Evolutionary conservation across 2,797 vertebrate genomes (phyloP).

Genomic region (Pseudochaenichthys georgianus): DNA sequence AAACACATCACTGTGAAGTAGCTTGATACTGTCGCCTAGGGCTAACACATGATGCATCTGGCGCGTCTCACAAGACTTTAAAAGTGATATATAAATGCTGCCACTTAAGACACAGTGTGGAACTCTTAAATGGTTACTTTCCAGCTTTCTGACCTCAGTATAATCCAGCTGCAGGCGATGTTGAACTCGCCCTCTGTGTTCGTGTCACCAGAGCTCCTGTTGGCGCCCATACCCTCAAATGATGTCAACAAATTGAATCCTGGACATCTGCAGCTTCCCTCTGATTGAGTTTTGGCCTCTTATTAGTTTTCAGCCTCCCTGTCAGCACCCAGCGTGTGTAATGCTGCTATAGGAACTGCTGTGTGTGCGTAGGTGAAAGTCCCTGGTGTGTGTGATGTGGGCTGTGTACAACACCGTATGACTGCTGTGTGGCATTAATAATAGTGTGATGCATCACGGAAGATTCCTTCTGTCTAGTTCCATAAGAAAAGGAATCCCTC

Average conservation of each 20-base stretch:
- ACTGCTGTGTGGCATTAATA: background rate
- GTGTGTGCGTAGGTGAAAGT: constrained; percentile 2
- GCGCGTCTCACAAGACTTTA: too few relatives aligned
- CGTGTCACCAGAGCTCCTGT: constrained; percentile 14
- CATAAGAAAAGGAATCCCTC: background rate
- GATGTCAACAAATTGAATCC: constrained; percentile 50
- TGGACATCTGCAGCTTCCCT: constrained; percentile 42
- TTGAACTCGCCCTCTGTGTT: background rate
- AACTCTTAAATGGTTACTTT: constrained; percentile 3
- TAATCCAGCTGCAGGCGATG: background rate
- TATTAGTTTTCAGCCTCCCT: constrained; percentile 44
- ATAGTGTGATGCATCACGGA: background rate
- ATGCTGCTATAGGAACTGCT: constrained; percentile 14
- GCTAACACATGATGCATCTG: too few relatives aligned
- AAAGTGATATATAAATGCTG: too few relatives aligned
- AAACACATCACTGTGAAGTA: too few relatives aligned
- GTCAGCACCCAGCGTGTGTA: constrained; percentile 40
- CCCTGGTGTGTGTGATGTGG: background rate
- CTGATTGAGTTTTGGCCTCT: constrained; percentile 54
- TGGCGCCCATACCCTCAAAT: constrained; percentile 31
- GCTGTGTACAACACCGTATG: background rate
- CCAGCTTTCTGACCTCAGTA: constrained; percentile 19
- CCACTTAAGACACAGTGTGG: too few relatives aligned
- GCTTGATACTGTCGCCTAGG: too few relatives aligned
- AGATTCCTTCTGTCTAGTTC: background rate